Evolutionary conservation across 1,140 invertebrate species (phyloP).

Genomic region (Cryptotermes secundus): DNA sequence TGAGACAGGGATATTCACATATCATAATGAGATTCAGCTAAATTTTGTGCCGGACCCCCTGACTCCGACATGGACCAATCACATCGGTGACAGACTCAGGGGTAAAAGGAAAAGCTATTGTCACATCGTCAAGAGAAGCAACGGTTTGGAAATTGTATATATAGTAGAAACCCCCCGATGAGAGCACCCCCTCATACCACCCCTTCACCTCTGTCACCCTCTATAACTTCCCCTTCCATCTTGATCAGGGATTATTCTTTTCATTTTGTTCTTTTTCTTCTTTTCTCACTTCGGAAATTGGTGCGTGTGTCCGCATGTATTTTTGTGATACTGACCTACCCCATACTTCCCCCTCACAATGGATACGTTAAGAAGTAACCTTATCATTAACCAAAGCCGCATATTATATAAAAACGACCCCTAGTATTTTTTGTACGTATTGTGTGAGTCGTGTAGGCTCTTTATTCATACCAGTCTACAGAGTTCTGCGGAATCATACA

Average conservation of each 20-base stretch:
- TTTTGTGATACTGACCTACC: constrained; percentile 19
- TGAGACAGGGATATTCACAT: constrained; percentile 10
- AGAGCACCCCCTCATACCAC: not conserved
- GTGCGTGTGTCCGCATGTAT: constrained; percentile 6
- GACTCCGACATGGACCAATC: constrained; percentile 13
- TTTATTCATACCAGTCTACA: not conserved
- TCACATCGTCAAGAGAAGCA: constrained; percentile 10
- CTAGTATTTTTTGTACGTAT: not conserved
- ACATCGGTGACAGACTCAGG: constrained; percentile 10
- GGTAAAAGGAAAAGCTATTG: not conserved
- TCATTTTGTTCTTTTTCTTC: not conserved
- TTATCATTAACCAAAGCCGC: constrained; percentile 15
- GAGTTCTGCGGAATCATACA: not conserved
- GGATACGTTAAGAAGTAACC: not conserved
- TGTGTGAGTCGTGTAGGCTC: not conserved
- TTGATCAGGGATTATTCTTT: constrained; percentile 17
- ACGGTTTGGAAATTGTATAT: constrained; percentile 17
- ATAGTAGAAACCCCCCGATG: constrained; percentile 9
- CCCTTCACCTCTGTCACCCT: not conserved
- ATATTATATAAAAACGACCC: not conserved
- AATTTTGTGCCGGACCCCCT: constrained; percentile 7
- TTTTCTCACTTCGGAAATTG: constrained; percentile 4
- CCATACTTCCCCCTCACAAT: not conserved
- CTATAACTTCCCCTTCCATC: not conserved
- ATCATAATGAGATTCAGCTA: constrained; percentile 3